These are phyloP conservation scores for Halcyon badia DNA, from an alignment of 2,797 vertebrate species.

Conservation along the genomic window DNA sequence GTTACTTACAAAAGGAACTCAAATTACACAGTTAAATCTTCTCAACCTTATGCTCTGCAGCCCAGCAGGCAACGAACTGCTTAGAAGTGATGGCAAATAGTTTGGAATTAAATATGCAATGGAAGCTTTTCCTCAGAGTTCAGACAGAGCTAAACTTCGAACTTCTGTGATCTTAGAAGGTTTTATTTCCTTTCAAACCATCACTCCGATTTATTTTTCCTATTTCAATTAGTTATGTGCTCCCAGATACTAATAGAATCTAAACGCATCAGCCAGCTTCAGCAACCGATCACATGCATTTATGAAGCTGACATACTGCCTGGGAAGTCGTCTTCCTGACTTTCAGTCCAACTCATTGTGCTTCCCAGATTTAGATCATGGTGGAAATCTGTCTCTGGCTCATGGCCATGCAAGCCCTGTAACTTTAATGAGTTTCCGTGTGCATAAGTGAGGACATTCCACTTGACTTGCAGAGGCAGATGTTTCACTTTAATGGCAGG, in stretches of 20 bases:
- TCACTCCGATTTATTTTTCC: neutral
- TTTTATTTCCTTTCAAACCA: neutral
- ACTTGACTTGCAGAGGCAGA: constrained; percentile 47
- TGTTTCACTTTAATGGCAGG: constrained; percentile 58
- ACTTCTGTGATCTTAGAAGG: neutral
- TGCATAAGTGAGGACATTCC: constrained; percentile 18
- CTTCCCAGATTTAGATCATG: neutral
- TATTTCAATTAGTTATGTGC: neutral
- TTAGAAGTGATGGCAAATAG: neutral
- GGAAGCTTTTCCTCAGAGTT: neutral
- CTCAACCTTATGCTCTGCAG: neutral
- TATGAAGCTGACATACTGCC: neutral
- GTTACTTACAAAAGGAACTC: neutral
- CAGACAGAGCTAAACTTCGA: neutral
- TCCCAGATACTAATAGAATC: neutral
- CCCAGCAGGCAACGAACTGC: neutral
- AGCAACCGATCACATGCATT: neutral
- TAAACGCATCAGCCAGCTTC: neutral
- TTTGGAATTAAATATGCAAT: neutral
- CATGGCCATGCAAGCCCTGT: neutral
- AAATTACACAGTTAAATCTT: neutral
- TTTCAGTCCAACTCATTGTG: neutral
- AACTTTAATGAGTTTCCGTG: neutral
- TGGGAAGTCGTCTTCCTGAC: neutral
- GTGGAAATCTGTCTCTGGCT: neutral